Evolutionary conservation across 2,113 vertebrate genomes (phyloP).

Genomic region (Tyrannus savana): DNA sequence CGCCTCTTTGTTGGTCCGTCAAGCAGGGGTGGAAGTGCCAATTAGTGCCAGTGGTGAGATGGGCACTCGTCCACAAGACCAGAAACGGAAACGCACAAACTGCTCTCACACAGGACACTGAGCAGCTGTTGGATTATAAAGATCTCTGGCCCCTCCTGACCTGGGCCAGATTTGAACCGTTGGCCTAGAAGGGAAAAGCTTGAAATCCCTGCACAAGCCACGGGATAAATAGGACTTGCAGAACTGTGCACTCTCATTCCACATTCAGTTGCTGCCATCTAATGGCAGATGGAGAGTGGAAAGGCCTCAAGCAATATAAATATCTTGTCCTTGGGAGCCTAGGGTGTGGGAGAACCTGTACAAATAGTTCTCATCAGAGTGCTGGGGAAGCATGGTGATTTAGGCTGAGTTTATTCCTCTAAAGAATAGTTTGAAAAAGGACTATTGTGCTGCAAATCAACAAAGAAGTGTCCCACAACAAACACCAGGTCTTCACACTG

Average conservation of each 20-base stretch:
- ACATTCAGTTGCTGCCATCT: slow-evolving; percentile 53
- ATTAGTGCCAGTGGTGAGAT: neutral
- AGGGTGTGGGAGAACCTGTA: neutral
- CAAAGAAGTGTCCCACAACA: neutral
- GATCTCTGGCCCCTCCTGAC: slow-evolving; percentile 24
- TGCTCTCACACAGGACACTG: neutral
- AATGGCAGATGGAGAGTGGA: neutral
- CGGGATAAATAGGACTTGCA: neutral
- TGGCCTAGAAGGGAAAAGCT: slow-evolving; percentile 42
- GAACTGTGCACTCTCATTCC: neutral
- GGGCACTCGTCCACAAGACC: neutral
- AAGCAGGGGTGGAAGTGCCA: neutral
- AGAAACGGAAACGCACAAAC: neutral
- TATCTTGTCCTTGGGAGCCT: neutral
- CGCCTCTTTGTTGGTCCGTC: neutral
- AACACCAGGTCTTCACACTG: neutral
- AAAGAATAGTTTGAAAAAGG: neutral
- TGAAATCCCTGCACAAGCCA: neutral
- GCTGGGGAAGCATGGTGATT: neutral
- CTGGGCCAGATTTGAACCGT: neutral
- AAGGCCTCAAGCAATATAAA: neutral
- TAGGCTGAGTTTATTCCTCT: neutral
- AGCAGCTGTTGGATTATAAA: neutral
- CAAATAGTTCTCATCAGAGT: neutral
- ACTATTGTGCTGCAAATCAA: neutral